These are phyloP conservation scores for Scrobipalpa costella DNA, from an alignment of 2,888 invertebrate genomes.

Conservation along the genomic window DNA sequence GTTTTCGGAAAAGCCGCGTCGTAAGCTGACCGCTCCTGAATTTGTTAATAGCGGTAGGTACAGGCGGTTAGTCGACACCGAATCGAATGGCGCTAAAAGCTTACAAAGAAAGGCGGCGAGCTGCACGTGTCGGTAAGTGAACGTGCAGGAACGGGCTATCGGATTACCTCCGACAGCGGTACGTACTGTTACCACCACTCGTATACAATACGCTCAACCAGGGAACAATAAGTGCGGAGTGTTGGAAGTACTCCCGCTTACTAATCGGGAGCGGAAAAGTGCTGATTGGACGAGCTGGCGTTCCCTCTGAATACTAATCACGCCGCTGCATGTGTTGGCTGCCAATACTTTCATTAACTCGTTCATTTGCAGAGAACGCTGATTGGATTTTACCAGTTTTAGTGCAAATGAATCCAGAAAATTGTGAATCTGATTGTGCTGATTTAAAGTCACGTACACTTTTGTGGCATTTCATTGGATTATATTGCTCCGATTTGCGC, in stretches of 20 bases:
- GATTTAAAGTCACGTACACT: not conserved
- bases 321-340: slow-evolving; percentile 18
- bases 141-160: slow-evolving; percentile 13
- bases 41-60: slow-evolving; percentile 8
- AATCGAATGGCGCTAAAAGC: slow-evolving; percentile 13
- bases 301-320: slow-evolving; percentile 24
- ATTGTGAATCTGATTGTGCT: slow-evolving; percentile 3
- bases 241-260: slow-evolving; percentile 1
- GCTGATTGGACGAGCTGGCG: slow-evolving; percentile 20
- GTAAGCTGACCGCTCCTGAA: slow-evolving; percentile 11
- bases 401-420: slow-evolving; percentile 16
- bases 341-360: slow-evolving; percentile 21
- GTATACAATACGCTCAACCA: slow-evolving; percentile 2
- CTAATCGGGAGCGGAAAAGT: slow-evolving; percentile 22
- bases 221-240: slow-evolving; percentile 16
- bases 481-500: not conserved
- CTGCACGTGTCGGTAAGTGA: slow-evolving; percentile 7
- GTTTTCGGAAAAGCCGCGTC: not conserved
- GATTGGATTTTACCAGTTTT: slow-evolving; percentile 20
- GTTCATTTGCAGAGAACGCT: slow-evolving; percentile 15
- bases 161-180: not conserved
- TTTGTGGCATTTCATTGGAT: slow-evolving; percentile 6
- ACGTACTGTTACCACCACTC: slow-evolving; percentile 1
- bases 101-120: slow-evolving; percentile 6
- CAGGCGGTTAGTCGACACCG: slow-evolving; percentile 12